These are phyloP conservation scores for Cheiracanthium punctorium DNA, from an alignment of 2,888 invertebrate genomes.

Conservation along the genomic window DNA sequence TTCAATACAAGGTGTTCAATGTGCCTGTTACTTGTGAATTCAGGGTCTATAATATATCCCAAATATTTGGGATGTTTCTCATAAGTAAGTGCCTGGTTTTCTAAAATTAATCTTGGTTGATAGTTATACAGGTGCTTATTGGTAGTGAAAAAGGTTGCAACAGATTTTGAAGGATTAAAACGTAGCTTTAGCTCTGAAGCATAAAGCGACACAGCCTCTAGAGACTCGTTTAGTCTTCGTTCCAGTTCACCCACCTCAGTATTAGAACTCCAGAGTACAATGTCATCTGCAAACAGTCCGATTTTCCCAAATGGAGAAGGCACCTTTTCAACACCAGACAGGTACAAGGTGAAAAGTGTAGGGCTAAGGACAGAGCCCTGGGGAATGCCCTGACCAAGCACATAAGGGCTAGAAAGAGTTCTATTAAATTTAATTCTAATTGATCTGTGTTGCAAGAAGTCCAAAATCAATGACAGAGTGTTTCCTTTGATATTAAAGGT, in stretches of 20 bases:
- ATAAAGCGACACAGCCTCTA: too few species aligned
- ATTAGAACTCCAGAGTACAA: not conserved
- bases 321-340: not conserved
- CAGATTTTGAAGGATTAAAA: too few species aligned
- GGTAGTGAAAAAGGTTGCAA: too few species aligned
- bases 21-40: conserved; percentile 28
- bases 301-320: not conserved
- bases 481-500: too few species aligned
- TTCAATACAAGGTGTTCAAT: too few species aligned
- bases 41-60: too few species aligned
- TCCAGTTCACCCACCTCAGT: not conserved
- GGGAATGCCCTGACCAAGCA: not conserved
- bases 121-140: not conserved
- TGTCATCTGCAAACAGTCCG: not conserved
- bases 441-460: not conserved
- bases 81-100: too few species aligned
- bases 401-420: not conserved
- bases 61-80: too few species aligned
- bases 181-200: too few species aligned
- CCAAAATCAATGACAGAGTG: not conserved
- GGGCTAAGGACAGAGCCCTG: too few species aligned
- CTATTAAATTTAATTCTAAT: not conserved
- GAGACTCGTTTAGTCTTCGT: not conserved
- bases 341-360: not conserved
- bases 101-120: too few species aligned